Conservation (phyloP, 1,140 invertebrate genomes). For the Aphelinus atriplicis region DNA sequence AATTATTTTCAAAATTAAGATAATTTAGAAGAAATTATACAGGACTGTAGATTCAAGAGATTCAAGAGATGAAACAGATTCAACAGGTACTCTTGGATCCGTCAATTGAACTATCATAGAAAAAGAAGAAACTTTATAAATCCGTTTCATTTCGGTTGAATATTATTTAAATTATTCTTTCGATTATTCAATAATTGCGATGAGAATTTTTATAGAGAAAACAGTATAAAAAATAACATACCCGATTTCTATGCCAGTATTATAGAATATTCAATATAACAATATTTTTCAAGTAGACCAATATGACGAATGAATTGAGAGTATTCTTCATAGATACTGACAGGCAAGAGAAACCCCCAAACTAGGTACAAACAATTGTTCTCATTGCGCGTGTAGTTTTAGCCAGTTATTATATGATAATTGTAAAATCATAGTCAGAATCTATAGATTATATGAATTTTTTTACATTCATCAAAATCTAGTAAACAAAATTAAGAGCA, state of each 20-base stretch:
- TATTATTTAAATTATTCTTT: not conserved
- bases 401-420: constrained; percentile 37
- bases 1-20: not conserved
- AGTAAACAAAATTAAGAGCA: not conserved
- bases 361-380: constrained; percentile 41
- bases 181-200: not conserved
- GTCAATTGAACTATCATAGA: too few relatives aligned
- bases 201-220: not conserved
- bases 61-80: too few relatives aligned
- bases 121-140: too few relatives aligned
- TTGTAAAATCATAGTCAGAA: constrained; percentile 32
- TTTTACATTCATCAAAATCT: constrained; percentile 29
- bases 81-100: too few relatives aligned
- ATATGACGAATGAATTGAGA: too few relatives aligned
- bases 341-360: constrained; percentile 24
- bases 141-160: too few relatives aligned
- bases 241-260: too few relatives aligned
- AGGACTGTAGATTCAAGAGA: not conserved
- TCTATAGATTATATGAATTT: constrained; percentile 34
- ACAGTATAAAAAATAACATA: not conserved
- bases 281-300: too few relatives aligned
- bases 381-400: constrained; percentile 23
- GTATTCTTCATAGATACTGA: not conserved
- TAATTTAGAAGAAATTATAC: not conserved
- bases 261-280: too few relatives aligned